Evolutionary conservation across 2,113 vertebrate species (phyloP).

Genomic region (Lates calcarifer): DNA sequence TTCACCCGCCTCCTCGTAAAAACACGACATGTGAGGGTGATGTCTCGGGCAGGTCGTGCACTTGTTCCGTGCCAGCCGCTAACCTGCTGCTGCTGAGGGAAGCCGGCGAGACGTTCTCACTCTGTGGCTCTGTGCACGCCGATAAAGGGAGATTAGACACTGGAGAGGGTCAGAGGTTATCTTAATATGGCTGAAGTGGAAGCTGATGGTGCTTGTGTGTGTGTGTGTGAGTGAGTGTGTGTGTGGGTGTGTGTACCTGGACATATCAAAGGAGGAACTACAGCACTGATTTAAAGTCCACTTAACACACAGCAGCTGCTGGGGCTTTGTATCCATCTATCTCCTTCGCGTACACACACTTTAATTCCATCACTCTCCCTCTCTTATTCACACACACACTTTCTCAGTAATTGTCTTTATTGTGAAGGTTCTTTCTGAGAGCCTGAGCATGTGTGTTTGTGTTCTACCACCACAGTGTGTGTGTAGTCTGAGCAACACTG

Average conservation of each 20-base stretch:
- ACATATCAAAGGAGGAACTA: slow-evolving; percentile 41
- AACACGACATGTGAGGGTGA: slow-evolving; percentile 13
- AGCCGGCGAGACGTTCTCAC: slow-evolving; percentile 14
- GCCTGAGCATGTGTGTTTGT: slow-evolving; percentile 11
- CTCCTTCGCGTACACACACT: slow-evolving; percentile 23
- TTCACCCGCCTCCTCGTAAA: slow-evolving; percentile 7
- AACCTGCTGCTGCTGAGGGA: slow-evolving; percentile 50
- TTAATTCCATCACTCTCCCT: slow-evolving; percentile 16
- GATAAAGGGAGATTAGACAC: slow-evolving; percentile 63
- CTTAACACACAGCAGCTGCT: slow-evolving; percentile 63
- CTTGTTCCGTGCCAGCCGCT: slow-evolving; percentile 50
- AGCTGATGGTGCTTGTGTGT: slow-evolving; percentile 27
- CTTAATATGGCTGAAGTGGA: slow-evolving; percentile 55
- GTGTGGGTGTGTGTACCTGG: slow-evolving; percentile 35
- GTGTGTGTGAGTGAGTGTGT: slow-evolving; percentile 34
- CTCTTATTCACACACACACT: slow-evolving; percentile 15
- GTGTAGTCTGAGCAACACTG: slow-evolving; percentile 89
- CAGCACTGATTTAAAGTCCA: slow-evolving; percentile 46
- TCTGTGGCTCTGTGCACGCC: slow-evolving; percentile 16
- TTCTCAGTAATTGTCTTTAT: neutral
- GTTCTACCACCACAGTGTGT: neutral
- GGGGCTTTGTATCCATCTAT: slow-evolving; percentile 44
- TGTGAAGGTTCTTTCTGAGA: slow-evolving; percentile 12
- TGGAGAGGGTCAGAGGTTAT: slow-evolving; percentile 73
- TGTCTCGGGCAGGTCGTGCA: slow-evolving; percentile 52